These are phyloP conservation scores for Brachypterus glaber DNA, from an alignment of 2,888 invertebrate genomes.

Conservation along the genomic window DNA sequence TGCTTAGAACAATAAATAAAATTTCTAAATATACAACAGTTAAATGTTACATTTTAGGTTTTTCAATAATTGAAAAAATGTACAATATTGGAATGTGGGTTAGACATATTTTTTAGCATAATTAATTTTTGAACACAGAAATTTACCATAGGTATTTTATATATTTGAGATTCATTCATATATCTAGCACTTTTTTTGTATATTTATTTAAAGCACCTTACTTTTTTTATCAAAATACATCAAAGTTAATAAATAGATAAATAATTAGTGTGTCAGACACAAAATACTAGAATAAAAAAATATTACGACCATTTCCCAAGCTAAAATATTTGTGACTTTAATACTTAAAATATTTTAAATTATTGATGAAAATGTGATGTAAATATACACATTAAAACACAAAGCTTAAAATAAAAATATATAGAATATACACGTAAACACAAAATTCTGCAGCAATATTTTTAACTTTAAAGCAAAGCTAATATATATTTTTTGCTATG, in stretches of 20 bases:
- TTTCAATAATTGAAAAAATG: conserved; percentile 16
- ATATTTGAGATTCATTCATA: conserved; percentile 21
- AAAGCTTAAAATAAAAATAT: too few relatives aligned
- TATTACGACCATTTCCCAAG: conserved; percentile 30
- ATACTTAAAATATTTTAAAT: conserved; percentile 8
- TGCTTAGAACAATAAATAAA: conserved; percentile 26
- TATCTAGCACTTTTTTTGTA: conserved; percentile 7
- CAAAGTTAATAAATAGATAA: conserved; percentile 9
- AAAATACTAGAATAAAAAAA: conserved; percentile 21
- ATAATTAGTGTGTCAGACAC: conserved; percentile 14
- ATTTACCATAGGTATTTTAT: conserved; percentile 17
- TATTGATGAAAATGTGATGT: too few relatives aligned
- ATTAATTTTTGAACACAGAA: conserved; percentile 24
- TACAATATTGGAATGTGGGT: conserved; percentile 26
- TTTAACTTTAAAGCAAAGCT: too few relatives aligned
- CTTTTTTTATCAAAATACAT: conserved; percentile 12
- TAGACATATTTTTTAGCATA: conserved; percentile 18
- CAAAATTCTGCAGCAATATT: too few relatives aligned
- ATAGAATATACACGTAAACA: too few relatives aligned
- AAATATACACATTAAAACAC: too few relatives aligned
- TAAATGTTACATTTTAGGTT: conserved; percentile 12
- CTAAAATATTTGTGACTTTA: conserved; percentile 19
- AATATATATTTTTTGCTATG: too few relatives aligned
- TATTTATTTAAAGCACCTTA: conserved; percentile 22
- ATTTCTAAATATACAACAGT: conserved; percentile 29